Base-by-base conservation (phyloP, 2,888 invertebrate genomes). In the Platerodrilus igneus region DNA sequence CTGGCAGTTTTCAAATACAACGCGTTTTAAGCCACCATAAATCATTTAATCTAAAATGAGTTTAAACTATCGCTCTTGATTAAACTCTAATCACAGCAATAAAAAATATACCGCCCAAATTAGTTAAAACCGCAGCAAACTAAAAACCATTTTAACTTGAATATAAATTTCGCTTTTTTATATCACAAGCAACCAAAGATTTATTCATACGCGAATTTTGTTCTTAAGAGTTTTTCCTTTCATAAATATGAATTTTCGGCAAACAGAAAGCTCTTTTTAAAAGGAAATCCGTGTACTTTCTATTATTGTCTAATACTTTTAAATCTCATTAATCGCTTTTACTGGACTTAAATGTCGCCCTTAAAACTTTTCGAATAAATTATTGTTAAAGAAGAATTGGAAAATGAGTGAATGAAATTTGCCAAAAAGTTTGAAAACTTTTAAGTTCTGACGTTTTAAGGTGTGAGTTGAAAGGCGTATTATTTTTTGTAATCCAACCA, bases 141-240 rank as follows among this genome's bases (percentile, higher is more conserved):
- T 48, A 42, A n/a, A n/a, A n/a, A n/a, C n/a, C n/a, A n/a, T n/a
- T n/a, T n/a, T n/a, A 53, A 56, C 58, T 59, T 58, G 50, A 58
- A 57, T 59, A 56, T 57, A 55, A 56, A 58, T 59, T 53, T 55
- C 51, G 60, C 57, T 61, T 58, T 55, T 55, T 54, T 59, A 60
- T 61, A 62, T 61, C 58, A 53, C 52, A 58, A 61, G 58, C 57
- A 61, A 59, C 57, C 53, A 56, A 58, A 61, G 62, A 62, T 62
- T 62, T 62, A 60, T 62, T 59, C 56, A 57, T 58, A 58, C 59
- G 60, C 41, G 45, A 42, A 42, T 53, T 55, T 55, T 52, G 53
- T 59, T 58, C 58, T 58, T 60, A 58, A 53, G 58, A 58, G 59
- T 60, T 59, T 59, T 58, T 53, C 54, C 49, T 42, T 39, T 22